These are phyloP conservation scores for Dendronephthya gigantea DNA, from an alignment of 64 coral and sea anemone species.

Conservation along the genomic window DNA sequence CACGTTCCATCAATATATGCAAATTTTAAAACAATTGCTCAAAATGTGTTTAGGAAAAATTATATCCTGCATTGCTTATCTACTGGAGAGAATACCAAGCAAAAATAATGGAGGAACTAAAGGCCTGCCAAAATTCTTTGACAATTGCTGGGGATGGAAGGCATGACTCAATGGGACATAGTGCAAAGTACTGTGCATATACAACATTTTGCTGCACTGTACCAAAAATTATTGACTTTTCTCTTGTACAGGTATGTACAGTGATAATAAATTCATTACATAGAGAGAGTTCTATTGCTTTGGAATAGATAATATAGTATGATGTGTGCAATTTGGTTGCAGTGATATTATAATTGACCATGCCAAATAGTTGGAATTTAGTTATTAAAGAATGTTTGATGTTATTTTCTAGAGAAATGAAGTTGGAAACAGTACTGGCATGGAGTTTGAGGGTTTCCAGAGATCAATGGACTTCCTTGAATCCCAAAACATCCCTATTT, in stretches of 20 bases:
- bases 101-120: neutral
- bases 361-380: too few relatives aligned
- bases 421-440: conserved; percentile 7
- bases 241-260: neutral
- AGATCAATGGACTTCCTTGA: conserved; percentile 7
- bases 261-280: too few relatives aligned
- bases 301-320: too few relatives aligned
- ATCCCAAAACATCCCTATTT: neutral
- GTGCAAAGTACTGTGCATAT: conserved; percentile 11
- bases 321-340: too few relatives aligned
- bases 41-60: conserved; percentile 8
- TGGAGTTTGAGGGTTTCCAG: neutral
- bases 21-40: neutral
- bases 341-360: too few relatives aligned
- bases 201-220: conserved; percentile 10
- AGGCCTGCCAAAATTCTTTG: neutral
- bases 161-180: neutral
- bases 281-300: too few relatives aligned
- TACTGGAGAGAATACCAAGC: neutral
- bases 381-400: too few relatives aligned
- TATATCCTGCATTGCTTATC: neutral
- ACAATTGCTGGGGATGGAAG: conserved; percentile 2
- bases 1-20: neutral
- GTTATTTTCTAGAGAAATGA: conserved; percentile 5
- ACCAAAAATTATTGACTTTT: neutral